Percentiles rank a stretch among this genome's conserved stretches.
phyloP scores from a whole-genome alignment of 2,113 vertebrate genomes.

The Microcebus griseorufus region DNA sequence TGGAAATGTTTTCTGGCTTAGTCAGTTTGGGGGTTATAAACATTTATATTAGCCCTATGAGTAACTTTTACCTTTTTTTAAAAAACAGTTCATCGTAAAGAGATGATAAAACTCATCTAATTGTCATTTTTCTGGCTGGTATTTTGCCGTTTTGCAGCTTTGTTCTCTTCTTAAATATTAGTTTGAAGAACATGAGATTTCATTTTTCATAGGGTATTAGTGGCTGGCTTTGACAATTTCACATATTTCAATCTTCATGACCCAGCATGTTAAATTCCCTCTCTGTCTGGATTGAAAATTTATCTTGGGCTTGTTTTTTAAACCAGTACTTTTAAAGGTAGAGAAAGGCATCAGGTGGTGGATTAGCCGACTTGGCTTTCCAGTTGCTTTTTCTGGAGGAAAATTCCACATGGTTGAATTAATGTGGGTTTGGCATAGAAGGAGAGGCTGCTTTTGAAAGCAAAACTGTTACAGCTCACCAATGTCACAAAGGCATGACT shows the following conservation, averaged over 20 bases:
- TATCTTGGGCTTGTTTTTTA: not conserved
- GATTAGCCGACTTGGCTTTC: not conserved
- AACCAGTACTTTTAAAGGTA: not conserved
- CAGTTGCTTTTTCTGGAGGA: not conserved
- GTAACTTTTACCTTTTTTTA: not conserved
- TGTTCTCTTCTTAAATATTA: slow-evolving; percentile 1
- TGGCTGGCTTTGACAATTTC: not conserved
- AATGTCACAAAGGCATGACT: slow-evolving; percentile 41
- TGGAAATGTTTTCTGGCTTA: not conserved
- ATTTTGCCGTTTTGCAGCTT: not conserved
- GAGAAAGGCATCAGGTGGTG: not conserved
- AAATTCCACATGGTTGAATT: slow-evolving; percentile 37
- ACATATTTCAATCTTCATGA: not conserved
- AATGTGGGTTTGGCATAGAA: not conserved
- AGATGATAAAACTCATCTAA: not conserved
- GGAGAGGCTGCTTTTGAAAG: slow-evolving; percentile 47
- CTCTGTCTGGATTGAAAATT: not conserved
- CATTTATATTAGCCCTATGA: not conserved
- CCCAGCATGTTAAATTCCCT: not conserved
- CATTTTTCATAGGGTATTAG: not conserved
- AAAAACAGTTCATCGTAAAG: not conserved
- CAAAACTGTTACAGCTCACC: slow-evolving; percentile 14
- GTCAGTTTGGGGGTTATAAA: not conserved
- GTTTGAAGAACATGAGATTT: not conserved
- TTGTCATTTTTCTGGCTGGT: not conserved